phyloP scores from a whole-genome alignment of 30 jellyfish, hydroid and myxozoan species.

The Hydractinia echinata region DNA sequence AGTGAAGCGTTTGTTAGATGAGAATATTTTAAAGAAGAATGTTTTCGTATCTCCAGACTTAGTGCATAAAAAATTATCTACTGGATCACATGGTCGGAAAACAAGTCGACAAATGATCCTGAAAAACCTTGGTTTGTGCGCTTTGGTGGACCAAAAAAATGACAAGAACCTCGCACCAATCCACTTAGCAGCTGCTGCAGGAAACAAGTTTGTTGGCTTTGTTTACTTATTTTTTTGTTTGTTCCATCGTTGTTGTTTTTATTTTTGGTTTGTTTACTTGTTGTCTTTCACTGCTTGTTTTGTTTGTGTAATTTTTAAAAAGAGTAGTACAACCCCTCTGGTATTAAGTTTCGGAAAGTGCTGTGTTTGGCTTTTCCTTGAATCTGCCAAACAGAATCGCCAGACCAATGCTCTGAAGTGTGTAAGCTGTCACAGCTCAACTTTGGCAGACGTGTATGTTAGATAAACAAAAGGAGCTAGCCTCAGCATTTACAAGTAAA shows the following conservation, averaged over 20 bases:
- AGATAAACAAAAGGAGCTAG: too few relatives aligned
- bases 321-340: too few relatives aligned
- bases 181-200: constrained; percentile 83
- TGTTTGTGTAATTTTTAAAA: too few relatives aligned
- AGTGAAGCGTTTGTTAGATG: constrained; percentile 47
- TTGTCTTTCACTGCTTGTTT: too few relatives aligned
- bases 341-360: too few relatives aligned
- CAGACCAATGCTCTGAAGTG: too few relatives aligned
- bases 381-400: too few relatives aligned
- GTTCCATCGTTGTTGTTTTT: neutral
- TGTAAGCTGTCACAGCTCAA: too few relatives aligned
- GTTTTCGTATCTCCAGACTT: constrained; percentile 24
- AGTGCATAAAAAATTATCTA: neutral
- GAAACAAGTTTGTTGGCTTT: constrained; percentile 50
- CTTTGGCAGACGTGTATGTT: too few relatives aligned
- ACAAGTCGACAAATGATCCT: constrained; percentile 42
- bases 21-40: constrained; percentile 37
- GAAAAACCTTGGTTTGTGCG: constrained; percentile 57
- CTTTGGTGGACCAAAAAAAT: constrained; percentile 70
- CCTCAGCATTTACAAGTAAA: too few relatives aligned
- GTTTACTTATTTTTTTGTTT: neutral
- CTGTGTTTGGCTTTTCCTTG: too few relatives aligned
- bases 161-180: constrained; percentile 76
- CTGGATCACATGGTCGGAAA: constrained; percentile 47
- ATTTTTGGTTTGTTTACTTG: too few relatives aligned